Base-by-base conservation (phyloP, 2,797 vertebrate species). In the Urophycis tenuis region DNA sequence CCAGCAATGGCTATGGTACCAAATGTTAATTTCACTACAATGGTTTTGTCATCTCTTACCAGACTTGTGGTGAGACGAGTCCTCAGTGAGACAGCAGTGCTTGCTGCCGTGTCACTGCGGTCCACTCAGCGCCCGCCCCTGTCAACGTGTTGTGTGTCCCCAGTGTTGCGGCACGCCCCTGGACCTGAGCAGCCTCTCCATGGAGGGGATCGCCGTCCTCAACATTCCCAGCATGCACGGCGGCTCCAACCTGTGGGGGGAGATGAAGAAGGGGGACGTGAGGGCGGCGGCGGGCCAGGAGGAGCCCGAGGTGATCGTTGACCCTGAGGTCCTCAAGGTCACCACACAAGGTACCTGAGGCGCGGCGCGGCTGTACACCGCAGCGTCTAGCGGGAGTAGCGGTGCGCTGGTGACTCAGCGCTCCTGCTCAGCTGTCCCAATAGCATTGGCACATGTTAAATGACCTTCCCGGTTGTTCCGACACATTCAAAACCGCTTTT, bases 181-280 rank as follows among this genome's bases (percentile, higher is more conserved):
- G 87, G 95, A 97, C 79, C 94, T 98, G 84, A 95, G 92, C 29
- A 81, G 80, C 80, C 81, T 93, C 6, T 95, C 95, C 11, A 88
- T 98, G 74, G 95, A 96, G 84, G 96, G 96, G 14, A 86, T 98
- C 0, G 96, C 96, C 2, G 90, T 98, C 25, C 93, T 98, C 8
- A 98, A 98, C 91, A 98, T 97, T 93, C 96, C 97, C 85, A 98
- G 96, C 90, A 97, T 93, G 88, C 96, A 98, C 0, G 97, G 97
- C 0, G 97, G 96, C 35, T 98, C 97, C 81, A 98, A 98, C 87
- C 92, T 98, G 3, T 98, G 97, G 97, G 97, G 97, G 0, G 96
- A 97, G 78, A 93, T 94, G 87, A 96, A 94, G 87, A 95, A 91
- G 84, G 90, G 81, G 3, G 95, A 92, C 70, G n/a, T 78, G 0